A percentile compares a stretch with the other conserved stretches of the same genome.
These are phyloP conservation scores for Lepidochrysops patricia DNA, from an alignment of 2,888 invertebrate species.

Conservation along the genomic window DNA sequence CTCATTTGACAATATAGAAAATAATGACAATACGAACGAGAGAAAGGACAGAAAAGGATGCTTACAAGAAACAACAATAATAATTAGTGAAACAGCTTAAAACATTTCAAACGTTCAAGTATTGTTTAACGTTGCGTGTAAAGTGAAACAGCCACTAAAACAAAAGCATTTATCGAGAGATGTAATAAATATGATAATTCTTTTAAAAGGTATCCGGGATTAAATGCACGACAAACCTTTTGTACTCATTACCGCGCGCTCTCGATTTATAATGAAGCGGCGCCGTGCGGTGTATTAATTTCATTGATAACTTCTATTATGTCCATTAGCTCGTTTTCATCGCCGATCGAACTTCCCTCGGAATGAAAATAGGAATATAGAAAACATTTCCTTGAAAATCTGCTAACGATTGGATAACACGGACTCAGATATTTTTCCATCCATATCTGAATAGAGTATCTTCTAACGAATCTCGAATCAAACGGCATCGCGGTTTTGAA, in stretches of 20 bases:
- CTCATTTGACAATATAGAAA: background rate
- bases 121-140: background rate
- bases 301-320: background rate
- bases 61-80: background rate
- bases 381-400: constrained; percentile 4
- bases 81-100: background rate
- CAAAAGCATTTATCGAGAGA: background rate
- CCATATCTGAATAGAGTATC: constrained; percentile 34
- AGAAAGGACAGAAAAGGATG: no score
- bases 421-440: constrained; percentile 18
- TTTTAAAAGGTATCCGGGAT: background rate
- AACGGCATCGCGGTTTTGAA: constrained; percentile 53
- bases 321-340: background rate
- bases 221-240: background rate
- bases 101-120: background rate
- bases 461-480: constrained; percentile 59
- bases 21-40: background rate
- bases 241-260: background rate
- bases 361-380: background rate
- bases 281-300: background rate
- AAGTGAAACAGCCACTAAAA: background rate
- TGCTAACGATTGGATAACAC: constrained; percentile 19
- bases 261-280: background rate
- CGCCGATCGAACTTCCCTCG: background rate
- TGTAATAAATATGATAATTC: background rate